A percentile compares a stretch with the other conserved stretches of the same genome.
These are phyloP conservation scores for Episyrphus balteatus DNA, from an alignment of 1,140 invertebrate genomes.

Conservation along the genomic window DNA sequence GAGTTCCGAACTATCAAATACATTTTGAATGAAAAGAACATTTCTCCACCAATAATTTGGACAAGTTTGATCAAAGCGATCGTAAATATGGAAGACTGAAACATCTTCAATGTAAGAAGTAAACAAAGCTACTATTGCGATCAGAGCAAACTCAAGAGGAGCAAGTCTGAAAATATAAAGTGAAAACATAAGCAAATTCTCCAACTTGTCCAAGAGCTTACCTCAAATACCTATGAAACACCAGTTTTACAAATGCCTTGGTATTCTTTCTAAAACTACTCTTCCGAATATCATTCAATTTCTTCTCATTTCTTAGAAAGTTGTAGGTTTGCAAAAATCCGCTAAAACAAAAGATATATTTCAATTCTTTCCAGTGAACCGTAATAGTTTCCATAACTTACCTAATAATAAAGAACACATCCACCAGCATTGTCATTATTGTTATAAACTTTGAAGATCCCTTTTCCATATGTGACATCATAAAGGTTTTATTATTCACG, in stretches of 20 bases:
- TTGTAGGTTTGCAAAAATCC: conserved; percentile 34
- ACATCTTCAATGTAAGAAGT: conserved; percentile 38
- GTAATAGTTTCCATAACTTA: conserved; percentile 8
- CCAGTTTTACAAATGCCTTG: conserved; percentile 23
- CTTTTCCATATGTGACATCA: conserved; percentile 25
- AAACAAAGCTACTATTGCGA: conserved; percentile 41
- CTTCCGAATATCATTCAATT: conserved; percentile 21
- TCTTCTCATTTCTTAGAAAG: conserved; percentile 24
- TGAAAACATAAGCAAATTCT: too few relatives aligned
- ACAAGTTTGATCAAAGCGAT: conserved; percentile 40
- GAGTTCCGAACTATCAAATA: conserved; percentile 41
- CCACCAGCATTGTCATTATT: conserved; percentile 27
- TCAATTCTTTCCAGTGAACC: too few relatives aligned
- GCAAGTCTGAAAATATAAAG: conserved; percentile 34
- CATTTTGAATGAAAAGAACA: conserved; percentile 50
- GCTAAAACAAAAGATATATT: conserved; percentile 10
- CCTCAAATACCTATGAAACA: conserved; percentile 32
- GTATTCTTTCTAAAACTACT: conserved; percentile 19
- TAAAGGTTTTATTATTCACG: conserved; percentile 26
- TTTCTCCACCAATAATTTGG: conserved; percentile 52
- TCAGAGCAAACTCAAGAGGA: conserved; percentile 42
- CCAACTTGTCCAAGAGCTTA: conserved; percentile 1
- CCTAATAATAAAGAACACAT: conserved; percentile 36
- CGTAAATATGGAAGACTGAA: conserved; percentile 40
- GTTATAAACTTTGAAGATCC: conserved; percentile 24